A percentile compares a stretch with the other conserved stretches of the same genome.
Evolutionary conservation across 1,140 invertebrate species (phyloP).

Genomic region (Drosophila pandora): DNA sequence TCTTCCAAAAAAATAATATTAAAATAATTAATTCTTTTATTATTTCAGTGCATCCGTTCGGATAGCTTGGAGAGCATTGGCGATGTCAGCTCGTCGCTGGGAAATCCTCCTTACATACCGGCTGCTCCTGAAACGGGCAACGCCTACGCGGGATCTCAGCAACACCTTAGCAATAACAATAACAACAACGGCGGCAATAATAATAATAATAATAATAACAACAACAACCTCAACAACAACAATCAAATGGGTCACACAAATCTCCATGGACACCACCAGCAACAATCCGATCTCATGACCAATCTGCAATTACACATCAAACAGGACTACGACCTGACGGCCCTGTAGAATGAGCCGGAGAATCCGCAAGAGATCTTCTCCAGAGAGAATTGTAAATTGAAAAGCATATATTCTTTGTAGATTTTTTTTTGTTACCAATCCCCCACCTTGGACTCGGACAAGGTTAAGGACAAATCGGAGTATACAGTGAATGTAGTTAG

Average conservation of each 20-base stretch:
- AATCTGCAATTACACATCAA: conserved; percentile 85
- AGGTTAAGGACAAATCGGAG: conserved; percentile 66
- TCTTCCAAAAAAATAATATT: too few species aligned
- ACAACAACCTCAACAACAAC: conserved; percentile 62
- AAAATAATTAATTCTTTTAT: background rate
- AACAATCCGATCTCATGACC: conserved; percentile 77
- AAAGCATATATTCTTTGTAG: conserved; percentile 24
- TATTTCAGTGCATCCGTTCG: conserved; percentile 71
- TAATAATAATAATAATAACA: conserved; percentile 60
- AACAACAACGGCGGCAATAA: conserved; percentile 49
- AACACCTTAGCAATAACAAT: conserved; percentile 43
- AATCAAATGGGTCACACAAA: conserved; percentile 69
- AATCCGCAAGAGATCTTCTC: conserved; percentile 33
- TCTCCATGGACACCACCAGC: conserved; percentile 56
- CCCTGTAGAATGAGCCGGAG: conserved; percentile 86
- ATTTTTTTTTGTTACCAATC: conserved; percentile 26
- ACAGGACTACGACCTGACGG: conserved; percentile 90
- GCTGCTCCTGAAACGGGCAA: conserved; percentile 61
- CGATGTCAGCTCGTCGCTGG: conserved; percentile 76
- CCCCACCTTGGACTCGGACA: conserved; percentile 18
- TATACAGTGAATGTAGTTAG: conserved; percentile 83
- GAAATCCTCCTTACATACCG: conserved; percentile 77
- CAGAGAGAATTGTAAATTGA: conserved; percentile 32
- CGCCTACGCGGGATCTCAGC: conserved; percentile 68
- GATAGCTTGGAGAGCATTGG: conserved; percentile 83